A percentile compares a stretch with the other conserved stretches of the same genome.
Evolutionary conservation across 1,140 invertebrate genomes (phyloP).

Genomic region (Pseudomyrmex dendroicus): DNA sequence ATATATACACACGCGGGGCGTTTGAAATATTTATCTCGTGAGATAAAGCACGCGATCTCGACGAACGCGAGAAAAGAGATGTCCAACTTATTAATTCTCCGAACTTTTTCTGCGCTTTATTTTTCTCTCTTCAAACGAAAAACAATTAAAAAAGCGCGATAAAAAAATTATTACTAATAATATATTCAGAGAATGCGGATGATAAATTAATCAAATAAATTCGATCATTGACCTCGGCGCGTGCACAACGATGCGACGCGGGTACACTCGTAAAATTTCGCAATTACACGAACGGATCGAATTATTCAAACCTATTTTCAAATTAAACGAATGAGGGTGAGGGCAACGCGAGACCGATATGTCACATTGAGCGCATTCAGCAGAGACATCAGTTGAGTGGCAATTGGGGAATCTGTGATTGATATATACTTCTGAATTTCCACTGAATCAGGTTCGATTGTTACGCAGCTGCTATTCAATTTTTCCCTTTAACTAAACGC

Average conservation of each 20-base stretch:
- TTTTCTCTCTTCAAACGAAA: background rate
- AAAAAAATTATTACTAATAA: no score
- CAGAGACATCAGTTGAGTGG: conserved; percentile 51
- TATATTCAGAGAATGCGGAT: no score
- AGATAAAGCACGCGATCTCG: background rate
- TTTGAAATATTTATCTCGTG: background rate
- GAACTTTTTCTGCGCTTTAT: background rate
- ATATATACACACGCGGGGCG: conserved; percentile 4
- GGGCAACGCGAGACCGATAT: conserved; percentile 51
- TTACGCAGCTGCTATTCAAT: conserved; percentile 53
- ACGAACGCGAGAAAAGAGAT: background rate
- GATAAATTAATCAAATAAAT: background rate
- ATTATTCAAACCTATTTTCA: conserved; percentile 49
- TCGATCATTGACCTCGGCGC: background rate
- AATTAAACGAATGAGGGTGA: conserved; percentile 35
- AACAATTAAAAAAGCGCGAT: no score
- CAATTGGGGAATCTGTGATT: conserved; percentile 50
- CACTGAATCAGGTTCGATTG: conserved; percentile 58
- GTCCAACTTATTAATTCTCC: background rate
- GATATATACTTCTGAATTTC: conserved; percentile 55
- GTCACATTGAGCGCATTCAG: conserved; percentile 53
- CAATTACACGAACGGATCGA: conserved; percentile 26
- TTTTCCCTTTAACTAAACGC: conserved; percentile 48
- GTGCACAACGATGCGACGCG: background rate
- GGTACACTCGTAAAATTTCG: conserved; percentile 33